These are phyloP conservation scores for Microtus ochrogaster DNA, from an alignment of 2,113 vertebrate genomes.

Conservation along the genomic window DNA sequence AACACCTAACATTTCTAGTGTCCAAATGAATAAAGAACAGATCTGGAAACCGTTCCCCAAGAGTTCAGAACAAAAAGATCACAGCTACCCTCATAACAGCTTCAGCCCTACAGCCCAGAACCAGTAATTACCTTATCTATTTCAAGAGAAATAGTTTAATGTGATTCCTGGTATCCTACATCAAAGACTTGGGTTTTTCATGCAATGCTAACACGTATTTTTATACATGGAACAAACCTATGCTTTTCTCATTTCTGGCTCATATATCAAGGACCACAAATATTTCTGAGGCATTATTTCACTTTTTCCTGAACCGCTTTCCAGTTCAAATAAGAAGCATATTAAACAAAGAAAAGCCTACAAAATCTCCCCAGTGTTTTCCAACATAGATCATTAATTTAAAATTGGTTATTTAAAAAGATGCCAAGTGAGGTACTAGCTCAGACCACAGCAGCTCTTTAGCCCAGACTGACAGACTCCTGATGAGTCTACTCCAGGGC, in stretches of 20 bases:
- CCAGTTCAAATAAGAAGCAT: neutral
- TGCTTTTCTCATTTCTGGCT: slow-evolving; percentile 48
- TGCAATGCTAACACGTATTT: slow-evolving; percentile 36
- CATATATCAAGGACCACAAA: slow-evolving; percentile 2
- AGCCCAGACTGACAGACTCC: neutral
- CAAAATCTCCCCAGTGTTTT: neutral
- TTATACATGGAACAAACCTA: slow-evolving; percentile 43
- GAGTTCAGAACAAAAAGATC: neutral
- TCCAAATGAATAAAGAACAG: slow-evolving; percentile 39
- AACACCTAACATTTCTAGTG: neutral
- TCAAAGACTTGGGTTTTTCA: slow-evolving; percentile 26
- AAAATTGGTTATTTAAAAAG: slow-evolving; percentile 36
- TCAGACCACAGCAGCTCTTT: neutral
- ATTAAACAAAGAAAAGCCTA: slow-evolving; percentile 24
- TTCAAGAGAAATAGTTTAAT: slow-evolving; percentile 40
- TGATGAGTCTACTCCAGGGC: neutral
- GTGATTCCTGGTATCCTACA: slow-evolving; percentile 31
- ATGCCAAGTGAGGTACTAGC: neutral
- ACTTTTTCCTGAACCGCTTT: slow-evolving; percentile 43
- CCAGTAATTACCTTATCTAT: slow-evolving; percentile 39
- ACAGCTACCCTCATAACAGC: neutral
- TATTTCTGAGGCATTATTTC: slow-evolving; percentile 45
- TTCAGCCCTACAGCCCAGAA: neutral
- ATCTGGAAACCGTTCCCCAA: slow-evolving; percentile 18
- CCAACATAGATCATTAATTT: neutral